A percentile compares a stretch with the other conserved stretches of the same genome.
phyloP scores from a whole-genome alignment of 2,113 vertebrate genomes.

The Trematocara stigmaticum region DNA sequence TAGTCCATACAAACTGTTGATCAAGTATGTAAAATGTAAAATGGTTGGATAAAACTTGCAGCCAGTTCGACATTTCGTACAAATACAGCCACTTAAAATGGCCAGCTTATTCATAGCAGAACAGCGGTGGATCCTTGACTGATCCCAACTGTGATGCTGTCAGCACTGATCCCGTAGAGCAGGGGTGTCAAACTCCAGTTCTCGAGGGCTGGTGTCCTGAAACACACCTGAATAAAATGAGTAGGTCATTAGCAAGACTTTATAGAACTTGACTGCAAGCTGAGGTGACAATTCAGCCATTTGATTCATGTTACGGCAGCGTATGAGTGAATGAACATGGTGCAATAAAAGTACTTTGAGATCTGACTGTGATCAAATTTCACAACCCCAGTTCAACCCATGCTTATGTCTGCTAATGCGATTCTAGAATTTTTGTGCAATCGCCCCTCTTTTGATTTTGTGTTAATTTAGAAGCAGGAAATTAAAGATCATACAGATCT shows the following conservation, averaged over 20 bases:
- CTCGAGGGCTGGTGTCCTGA: not conserved
- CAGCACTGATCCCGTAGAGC: not conserved
- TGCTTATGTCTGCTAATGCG: not conserved
- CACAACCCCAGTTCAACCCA: not conserved
- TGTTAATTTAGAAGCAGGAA: not conserved
- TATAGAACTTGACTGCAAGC: not conserved
- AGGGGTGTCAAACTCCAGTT: not conserved
- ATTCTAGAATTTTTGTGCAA: not conserved
- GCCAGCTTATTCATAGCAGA: not conserved
- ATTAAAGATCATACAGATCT: not conserved
- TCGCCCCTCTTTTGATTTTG: not conserved
- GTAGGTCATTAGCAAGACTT: not conserved
- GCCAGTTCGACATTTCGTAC: not conserved
- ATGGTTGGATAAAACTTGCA: not conserved
- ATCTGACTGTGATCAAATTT: not conserved
- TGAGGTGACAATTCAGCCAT: not conserved
- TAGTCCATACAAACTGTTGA: not conserved
- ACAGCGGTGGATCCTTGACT: not conserved
- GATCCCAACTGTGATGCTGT: not conserved
- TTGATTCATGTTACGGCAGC: not conserved
- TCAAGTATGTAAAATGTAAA: not conserved
- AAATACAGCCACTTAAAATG: not conserved
- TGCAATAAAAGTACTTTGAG: not conserved
- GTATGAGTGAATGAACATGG: not conserved
- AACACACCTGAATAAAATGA: not conserved